Base-by-base conservation (phyloP, 2,888 invertebrate genomes). In the Crossocerus cetratus region DNA sequence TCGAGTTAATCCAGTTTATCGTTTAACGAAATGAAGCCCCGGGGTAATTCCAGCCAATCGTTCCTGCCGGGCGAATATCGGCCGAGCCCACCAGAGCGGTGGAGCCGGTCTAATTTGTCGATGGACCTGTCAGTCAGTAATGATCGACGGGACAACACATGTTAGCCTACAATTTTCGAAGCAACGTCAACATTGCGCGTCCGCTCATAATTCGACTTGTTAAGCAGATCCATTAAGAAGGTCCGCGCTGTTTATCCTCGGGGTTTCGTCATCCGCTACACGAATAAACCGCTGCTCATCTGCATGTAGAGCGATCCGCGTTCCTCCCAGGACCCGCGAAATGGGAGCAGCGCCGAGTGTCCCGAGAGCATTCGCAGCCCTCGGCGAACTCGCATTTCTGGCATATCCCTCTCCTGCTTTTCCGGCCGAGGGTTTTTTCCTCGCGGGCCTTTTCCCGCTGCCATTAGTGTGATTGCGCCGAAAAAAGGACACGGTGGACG, bases 141-240 rank as follows among this genome's bases (percentile, higher is more conserved):
- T 71, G 79, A 77, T 75, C 71, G 77, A 66, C 75, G 69, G 57
- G 69, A 67, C 61, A 64, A 68, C 62, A 68, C 57, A 57, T n/a
- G 21, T 60, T 70, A 54, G 56, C 2, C 45, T 43, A 49, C 69
- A 67, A 60, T 74, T 80, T 78, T 74, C 59, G 76, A 22, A 23
- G 42, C 21, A 65, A 66, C 77, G 58, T 76, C 78, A 76, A 80
- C 72, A 66, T 60, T 53, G 21, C 22, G 13, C 63, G 69, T 55
- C 55, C 49, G 64, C 60, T 45, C 58, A 73, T 78, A 76, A 82
- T 80, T 82, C 69, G 71, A 72, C 79, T 81, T 59, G 78, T 81
- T 76, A 81, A 81, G 71, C 71, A 57, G 72, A 70, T 76, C 81
- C 74, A 81, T 81, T 81, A 80, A 76, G 66, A 32, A 67, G 74